phyloP scores from a whole-genome alignment of 2,113 vertebrate genomes.

The Gallinago undulata region DNA sequence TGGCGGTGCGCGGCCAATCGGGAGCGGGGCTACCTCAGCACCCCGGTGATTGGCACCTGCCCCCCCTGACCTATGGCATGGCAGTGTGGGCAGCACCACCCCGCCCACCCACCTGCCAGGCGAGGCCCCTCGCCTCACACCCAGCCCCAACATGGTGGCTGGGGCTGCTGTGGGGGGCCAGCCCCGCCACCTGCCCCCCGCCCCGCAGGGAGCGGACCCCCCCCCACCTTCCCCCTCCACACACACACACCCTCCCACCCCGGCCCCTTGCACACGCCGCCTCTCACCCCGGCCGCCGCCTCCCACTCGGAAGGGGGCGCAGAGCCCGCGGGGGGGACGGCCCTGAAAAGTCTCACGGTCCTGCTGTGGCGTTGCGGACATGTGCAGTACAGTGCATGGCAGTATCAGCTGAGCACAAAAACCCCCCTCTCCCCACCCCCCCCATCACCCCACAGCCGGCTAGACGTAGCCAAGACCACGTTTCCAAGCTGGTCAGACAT shows the following conservation, averaged over 20 bases:
- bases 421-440: conserved; percentile 76
- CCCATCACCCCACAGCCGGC: conserved; percentile 85
- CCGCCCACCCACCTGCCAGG: not conserved
- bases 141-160: not conserved
- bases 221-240: not conserved
- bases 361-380: conserved; percentile 74
- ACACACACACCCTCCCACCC: not conserved
- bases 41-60: not conserved
- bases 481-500: conserved; percentile 86
- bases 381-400: conserved; percentile 92
- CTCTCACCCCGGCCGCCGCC: not conserved
- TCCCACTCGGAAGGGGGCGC: not conserved
- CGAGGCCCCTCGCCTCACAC: not conserved
- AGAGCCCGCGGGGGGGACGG: conserved; percentile 38
- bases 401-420: conserved; percentile 98
- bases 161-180: not conserved
- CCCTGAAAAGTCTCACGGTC: conserved; percentile 76
- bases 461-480: conserved; percentile 84
- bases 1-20: not conserved
- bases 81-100: not conserved
- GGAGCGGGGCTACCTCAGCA: not conserved
- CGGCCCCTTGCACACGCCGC: not conserved
- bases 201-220: not conserved
- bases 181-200: not conserved
- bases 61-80: not conserved